These are phyloP conservation scores for Nicator chloris DNA, from an alignment of 2,113 vertebrate genomes.

Conservation along the genomic window DNA sequence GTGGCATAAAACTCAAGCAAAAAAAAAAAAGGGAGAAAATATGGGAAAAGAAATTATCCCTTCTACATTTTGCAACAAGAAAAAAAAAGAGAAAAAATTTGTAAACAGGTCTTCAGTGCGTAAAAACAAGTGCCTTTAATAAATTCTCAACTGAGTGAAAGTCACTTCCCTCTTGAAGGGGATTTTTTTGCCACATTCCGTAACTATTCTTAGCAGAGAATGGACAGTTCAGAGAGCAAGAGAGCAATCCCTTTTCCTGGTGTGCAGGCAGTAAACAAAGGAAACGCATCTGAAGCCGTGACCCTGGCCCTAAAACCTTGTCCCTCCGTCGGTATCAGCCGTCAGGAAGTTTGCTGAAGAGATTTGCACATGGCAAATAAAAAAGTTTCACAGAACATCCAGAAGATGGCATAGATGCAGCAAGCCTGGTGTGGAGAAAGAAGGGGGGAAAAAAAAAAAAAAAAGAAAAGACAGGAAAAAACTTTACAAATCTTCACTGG, in stretches of 20 bases:
- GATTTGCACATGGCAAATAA: not conserved
- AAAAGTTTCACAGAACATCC: conserved; percentile 16
- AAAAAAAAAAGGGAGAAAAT: not conserved
- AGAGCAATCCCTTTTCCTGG: not conserved
- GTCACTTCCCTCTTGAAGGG: not conserved
- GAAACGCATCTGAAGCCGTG: not conserved
- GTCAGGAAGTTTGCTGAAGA: not conserved
- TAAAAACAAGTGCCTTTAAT: not conserved
- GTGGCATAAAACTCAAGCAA: not conserved
- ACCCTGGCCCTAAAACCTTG: not conserved
- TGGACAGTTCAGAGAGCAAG: not conserved
- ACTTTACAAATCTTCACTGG: not conserved
- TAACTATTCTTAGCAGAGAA: not conserved
- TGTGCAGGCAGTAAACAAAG: not conserved
- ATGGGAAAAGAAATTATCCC: not conserved
- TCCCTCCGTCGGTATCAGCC: not conserved
- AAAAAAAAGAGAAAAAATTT: not conserved
- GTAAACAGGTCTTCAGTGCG: not conserved
- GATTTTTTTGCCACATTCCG: not conserved
- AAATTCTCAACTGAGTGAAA: not conserved
- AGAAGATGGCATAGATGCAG: conserved; percentile 55
- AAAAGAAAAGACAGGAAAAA: fast-evolving
- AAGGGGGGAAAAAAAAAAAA: no score
- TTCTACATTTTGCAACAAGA: not conserved
- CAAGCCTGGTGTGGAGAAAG: not conserved